These are phyloP conservation scores for Dysmachus trigonus DNA, from an alignment of 2,888 invertebrate genomes.

Conservation along the genomic window DNA sequence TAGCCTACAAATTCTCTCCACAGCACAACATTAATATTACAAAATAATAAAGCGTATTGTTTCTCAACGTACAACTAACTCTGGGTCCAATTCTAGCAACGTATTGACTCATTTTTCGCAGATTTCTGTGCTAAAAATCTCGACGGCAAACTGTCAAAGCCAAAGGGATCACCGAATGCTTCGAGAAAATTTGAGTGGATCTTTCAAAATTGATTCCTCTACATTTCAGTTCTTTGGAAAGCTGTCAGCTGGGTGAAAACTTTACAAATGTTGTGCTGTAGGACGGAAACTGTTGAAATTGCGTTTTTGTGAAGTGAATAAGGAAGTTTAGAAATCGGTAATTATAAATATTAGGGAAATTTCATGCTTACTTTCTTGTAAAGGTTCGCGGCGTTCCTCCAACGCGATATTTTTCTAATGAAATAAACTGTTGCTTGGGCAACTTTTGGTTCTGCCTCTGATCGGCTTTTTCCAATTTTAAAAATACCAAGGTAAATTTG, in stretches of 20 bases:
- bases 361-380: too few species aligned
- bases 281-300: neutral
- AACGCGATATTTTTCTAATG: too few species aligned
- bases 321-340: too few species aligned
- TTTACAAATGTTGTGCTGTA: neutral
- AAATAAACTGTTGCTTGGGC: too few species aligned
- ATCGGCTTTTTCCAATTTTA: too few species aligned
- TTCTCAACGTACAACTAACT: constrained; percentile 60
- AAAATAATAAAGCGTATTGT: neutral
- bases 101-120: constrained; percentile 58
- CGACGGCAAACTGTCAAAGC: constrained; percentile 16
- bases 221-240: neutral
- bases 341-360: too few species aligned
- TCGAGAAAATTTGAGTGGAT: neutral
- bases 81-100: constrained; percentile 60
- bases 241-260: neutral
- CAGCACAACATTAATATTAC: neutral
- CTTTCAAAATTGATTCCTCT: neutral
- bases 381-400: too few species aligned
- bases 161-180: neutral
- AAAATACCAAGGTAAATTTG: too few species aligned
- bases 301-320: too few species aligned
- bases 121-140: neutral
- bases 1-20: neutral
- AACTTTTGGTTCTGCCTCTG: too few species aligned